Percentiles rank a stretch among this genome's conserved stretches.
These are phyloP conservation scores for Arnoldichthys spilopterus DNA, from an alignment of 2,797 vertebrate species.

Conservation along the genomic window DNA sequence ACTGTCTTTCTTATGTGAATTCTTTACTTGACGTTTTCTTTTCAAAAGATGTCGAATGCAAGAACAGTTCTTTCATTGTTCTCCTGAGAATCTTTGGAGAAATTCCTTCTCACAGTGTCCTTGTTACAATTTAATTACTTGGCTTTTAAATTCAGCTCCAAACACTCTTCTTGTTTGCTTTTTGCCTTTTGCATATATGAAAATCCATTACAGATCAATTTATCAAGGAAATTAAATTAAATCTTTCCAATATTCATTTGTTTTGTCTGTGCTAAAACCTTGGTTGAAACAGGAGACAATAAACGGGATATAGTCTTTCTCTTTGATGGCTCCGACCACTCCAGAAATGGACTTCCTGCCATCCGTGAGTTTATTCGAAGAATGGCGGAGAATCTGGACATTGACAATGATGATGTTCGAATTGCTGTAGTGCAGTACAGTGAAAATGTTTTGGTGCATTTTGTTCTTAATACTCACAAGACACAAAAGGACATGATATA, in stretches of 20 bases:
- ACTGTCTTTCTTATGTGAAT: slow-evolving; percentile 4
- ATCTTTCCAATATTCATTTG: slow-evolving; percentile 60
- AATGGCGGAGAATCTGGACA: slow-evolving; percentile 74
- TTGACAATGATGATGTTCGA: slow-evolving; percentile 68
- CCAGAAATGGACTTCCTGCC: slow-evolving; percentile 75
- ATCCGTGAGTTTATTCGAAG: slow-evolving; percentile 76
- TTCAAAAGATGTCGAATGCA: slow-evolving; percentile 60
- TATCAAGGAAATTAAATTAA: slow-evolving; percentile 48
- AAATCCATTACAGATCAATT: slow-evolving; percentile 31
- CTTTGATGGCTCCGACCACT: slow-evolving; percentile 77
- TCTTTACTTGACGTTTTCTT: slow-evolving; percentile 56
- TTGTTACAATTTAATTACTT: slow-evolving; percentile 18
- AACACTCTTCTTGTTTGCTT: background rate
- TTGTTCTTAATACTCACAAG: slow-evolving; percentile 71
- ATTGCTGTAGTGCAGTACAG: slow-evolving; percentile 76
- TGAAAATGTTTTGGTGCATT: slow-evolving; percentile 67
- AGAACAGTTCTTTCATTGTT: slow-evolving; percentile 21
- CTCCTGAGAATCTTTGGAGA: slow-evolving; percentile 21
- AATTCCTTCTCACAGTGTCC: slow-evolving; percentile 18
- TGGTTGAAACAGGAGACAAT: slow-evolving; percentile 66
- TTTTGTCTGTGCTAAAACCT: slow-evolving; percentile 62
- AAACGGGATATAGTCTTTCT: slow-evolving; percentile 81
- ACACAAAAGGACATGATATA: slow-evolving; percentile 73
- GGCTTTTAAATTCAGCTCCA: slow-evolving; percentile 23
- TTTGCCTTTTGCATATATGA: slow-evolving; percentile 4